These are phyloP conservation scores for Parauchenoglanis ngamensis DNA, from an alignment of 2,797 vertebrate genomes.

Conservation along the genomic window DNA sequence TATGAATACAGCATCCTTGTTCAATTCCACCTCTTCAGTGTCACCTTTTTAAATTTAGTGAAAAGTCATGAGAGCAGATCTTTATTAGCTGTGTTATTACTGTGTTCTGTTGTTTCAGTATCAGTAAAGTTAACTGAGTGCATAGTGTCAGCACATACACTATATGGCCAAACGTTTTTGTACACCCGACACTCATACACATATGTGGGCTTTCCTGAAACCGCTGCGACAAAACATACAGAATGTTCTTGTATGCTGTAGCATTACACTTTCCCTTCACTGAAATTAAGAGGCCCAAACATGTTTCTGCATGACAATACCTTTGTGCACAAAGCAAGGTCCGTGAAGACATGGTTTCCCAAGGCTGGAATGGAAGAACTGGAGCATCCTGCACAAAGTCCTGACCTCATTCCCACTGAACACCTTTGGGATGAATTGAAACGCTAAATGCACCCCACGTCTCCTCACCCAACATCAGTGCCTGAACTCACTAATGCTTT, in stretches of 20 bases:
- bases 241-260: background rate
- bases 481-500: background rate
- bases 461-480: background rate
- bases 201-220: background rate
- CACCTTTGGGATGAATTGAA: background rate
- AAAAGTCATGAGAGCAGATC: background rate
- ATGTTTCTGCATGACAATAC: background rate
- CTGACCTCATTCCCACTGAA: background rate
- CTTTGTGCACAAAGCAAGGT: background rate
- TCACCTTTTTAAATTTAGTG: background rate
- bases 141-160: background rate
- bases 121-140: background rate
- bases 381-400: background rate
- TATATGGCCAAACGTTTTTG: background rate
- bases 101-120: background rate
- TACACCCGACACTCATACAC: background rate
- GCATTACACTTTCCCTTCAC: background rate
- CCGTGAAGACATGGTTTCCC: background rate
- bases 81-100: background rate
- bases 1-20: background rate
- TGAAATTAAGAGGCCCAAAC: background rate
- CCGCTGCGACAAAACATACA: background rate
- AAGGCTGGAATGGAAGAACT: background rate
- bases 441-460: background rate
- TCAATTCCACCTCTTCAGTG: background rate